Conservation (phyloP, 2,797 vertebrate species). For the Holocentrus rufus region DNA sequence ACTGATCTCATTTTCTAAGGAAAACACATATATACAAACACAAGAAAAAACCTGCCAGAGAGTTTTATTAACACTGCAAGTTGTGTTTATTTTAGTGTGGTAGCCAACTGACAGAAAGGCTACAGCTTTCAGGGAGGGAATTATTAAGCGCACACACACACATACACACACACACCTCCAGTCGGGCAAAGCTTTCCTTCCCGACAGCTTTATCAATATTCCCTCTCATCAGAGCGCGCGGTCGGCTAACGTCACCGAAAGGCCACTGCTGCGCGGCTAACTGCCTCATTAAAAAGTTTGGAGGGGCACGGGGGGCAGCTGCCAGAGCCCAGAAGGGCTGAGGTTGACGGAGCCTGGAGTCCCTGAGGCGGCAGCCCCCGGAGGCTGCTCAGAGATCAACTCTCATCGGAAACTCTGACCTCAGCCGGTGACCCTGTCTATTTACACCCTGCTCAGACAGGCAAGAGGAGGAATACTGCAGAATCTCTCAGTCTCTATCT, state of each 20-base stretch:
- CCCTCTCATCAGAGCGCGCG: constrained; percentile 74
- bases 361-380: constrained; percentile 59
- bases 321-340: constrained; percentile 42
- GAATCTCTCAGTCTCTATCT: constrained; percentile 15
- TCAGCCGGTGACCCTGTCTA: constrained; percentile 65
- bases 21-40: constrained; percentile 21
- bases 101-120: constrained; percentile 38
- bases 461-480: constrained; percentile 39
- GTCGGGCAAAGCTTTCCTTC: constrained; percentile 46
- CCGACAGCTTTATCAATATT: constrained; percentile 82
- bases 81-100: constrained; percentile 43
- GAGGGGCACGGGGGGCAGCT: constrained; percentile 61
- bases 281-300: constrained; percentile 83
- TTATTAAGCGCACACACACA: constrained; percentile 32
- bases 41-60: constrained; percentile 18
- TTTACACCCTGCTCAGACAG: constrained; percentile 70
- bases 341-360: constrained; percentile 61
- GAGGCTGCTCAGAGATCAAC: constrained; percentile 64
- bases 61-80: constrained; percentile 37
- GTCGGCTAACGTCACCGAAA: constrained; percentile 71
- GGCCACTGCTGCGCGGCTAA: constrained; percentile 73
- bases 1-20: constrained; percentile 11
- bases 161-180: constrained; percentile 15
- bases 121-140: constrained; percentile 30
- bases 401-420: constrained; percentile 69